Evolutionary conservation across 2,888 invertebrate species (phyloP), one percentile per base, ranked within the genome.

Genomic region (Eutolmus rufibarbis): DNA sequence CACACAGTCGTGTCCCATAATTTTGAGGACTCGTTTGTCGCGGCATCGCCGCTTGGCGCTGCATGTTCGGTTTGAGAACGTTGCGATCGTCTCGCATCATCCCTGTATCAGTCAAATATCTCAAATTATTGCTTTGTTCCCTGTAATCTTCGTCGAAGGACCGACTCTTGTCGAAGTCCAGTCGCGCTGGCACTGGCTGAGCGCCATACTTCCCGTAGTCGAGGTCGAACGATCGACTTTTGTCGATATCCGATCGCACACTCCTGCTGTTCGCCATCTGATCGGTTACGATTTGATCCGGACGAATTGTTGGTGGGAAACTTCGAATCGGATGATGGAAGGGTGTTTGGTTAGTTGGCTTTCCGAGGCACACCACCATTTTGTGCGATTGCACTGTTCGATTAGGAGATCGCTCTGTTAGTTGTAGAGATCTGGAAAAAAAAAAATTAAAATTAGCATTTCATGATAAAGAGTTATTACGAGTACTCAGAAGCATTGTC

Each of bases 351-450:
- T 87, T 88, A 14, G 40, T 86, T n/a, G 78, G 84, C 31, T 88
- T 78, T n/a, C 90, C 91, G 28, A 91, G 90, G 28, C 91, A 91
- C 0, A 91, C 91, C 9, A 92, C 90, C 19, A 91, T 91, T 89
- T 92, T 92, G 88, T 93, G 93, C 2, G 90, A 78, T 81, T 86
- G 87, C 76, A 87, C 87, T 16, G 90, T 90, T 82, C 92, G 92
- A 88, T 91, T 93, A 0, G 94, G 94, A 0, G 94, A 94, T 56
- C 93, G 93, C 90, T 95, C 95, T 0, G 94, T 95, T 37, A 95
- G 91, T 90, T 95, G 95, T 37, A 95, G 92, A 89, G 95, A 95
- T 90, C 95, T 93, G 88, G 1, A 88, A n/a, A 57, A 19, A 34
- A 23, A 19, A 34, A 23, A 40, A 28, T 8, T 19, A 7, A 66